phyloP scores from a whole-genome alignment of 2,888 invertebrate genomes.

The Lutraria lutraria region DNA sequence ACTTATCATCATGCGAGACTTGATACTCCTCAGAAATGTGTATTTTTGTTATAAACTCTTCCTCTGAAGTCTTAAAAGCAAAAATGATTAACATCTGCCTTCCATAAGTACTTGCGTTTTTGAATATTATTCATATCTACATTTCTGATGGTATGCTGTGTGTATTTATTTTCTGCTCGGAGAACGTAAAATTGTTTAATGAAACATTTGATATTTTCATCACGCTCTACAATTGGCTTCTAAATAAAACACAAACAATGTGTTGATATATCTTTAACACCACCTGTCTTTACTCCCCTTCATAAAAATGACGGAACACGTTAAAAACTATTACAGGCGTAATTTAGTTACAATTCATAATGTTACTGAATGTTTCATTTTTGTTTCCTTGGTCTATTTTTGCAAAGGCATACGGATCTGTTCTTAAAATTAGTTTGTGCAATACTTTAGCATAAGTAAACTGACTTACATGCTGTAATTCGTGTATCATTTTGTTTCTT shows the following conservation, averaged over 20 bases:
- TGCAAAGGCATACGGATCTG: background rate
- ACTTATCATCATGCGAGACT: constrained; percentile 56
- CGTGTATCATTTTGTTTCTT: too few relatives aligned
- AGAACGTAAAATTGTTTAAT: constrained; percentile 35
- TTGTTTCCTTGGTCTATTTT: background rate
- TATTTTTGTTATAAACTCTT: constrained; percentile 37
- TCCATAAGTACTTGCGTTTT: constrained; percentile 51
- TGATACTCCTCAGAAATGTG: constrained; percentile 54
- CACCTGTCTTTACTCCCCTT: background rate
- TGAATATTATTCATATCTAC: constrained; percentile 63
- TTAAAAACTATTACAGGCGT: background rate
- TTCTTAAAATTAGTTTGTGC: background rate
- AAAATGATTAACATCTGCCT: constrained; percentile 52
- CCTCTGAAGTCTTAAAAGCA: constrained; percentile 50
- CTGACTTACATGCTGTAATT: too few relatives aligned
- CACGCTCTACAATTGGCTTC: background rate
- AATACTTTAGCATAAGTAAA: background rate
- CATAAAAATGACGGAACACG: background rate
- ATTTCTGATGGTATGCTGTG: constrained; percentile 27
- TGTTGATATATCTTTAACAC: background rate
- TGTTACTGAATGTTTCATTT: background rate
- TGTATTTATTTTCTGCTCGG: constrained; percentile 31
- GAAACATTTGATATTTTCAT: constrained; percentile 24
- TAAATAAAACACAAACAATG: background rate
- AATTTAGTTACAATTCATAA: background rate